Base-by-base conservation (phyloP, 2,797 vertebrate species). In the Ficedula albicollis region DNA sequence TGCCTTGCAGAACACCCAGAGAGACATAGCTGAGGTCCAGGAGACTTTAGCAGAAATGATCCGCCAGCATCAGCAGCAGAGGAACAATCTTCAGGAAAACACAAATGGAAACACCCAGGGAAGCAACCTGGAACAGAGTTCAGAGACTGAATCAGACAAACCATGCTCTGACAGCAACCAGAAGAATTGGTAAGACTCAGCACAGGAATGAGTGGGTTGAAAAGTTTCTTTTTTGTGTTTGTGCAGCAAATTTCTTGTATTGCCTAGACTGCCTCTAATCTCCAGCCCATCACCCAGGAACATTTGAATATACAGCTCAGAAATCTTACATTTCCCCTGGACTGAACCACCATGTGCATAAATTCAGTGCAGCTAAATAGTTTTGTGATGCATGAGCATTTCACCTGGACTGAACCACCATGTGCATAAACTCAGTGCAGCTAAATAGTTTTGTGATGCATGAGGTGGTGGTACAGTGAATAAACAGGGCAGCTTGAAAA, bases 21-120 rank as follows among this genome's bases (percentile, higher is more conserved):
- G 97, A 62, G 97, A 98, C 8, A 96, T 98, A 63, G 95, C 94
- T 5, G 97, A 98, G 93, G 95, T 99, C 92, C 99, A 99, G 96
- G 97, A 98, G 87, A 98, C 95, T 46, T 97, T 99, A 90, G 87
- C 98, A 13, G 89, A 96, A 86, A 97, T 99, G 98, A 98, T 99
- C 93, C 98, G 91, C 75, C 98, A 98, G 88, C 99, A 99, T 97
- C 97, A 98, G 92, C 99, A 99, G 97, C 97, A 98, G 80, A 97
- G 97, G 92, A 98, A 90, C 74, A 97, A 82, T 13, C 88, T 97
- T 52, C 96, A 96, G 78, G 95, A 96, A 86, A 68, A 89, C 54
- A 72, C 86, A n/a, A 55, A 90, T 27, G 93, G 89, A 20, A n/a
- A 69, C 77, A 44, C 32, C 7, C 54, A 86, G 39, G 91, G 91